Evolutionary conservation across 2,113 vertebrate genomes (phyloP), one percentile per base, ranked within the genome.

Genomic region (Barbus barbus): DNA sequence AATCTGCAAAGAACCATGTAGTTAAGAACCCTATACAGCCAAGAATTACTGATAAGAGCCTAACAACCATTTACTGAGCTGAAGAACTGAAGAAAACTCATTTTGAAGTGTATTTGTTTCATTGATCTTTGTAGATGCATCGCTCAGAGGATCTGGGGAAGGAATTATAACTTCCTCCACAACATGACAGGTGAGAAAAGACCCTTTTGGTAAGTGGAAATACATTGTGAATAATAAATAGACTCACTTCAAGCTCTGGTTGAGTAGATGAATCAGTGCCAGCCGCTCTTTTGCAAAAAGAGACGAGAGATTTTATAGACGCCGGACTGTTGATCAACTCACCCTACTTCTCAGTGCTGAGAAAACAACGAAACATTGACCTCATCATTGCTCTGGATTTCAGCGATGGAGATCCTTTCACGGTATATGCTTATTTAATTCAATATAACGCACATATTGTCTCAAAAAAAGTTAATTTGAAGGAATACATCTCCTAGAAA

Each of bases 291-390:
- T 12, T 9, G 12, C 9, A 48, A 9, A 46, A 38, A 33, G 1
- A 63, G n/a, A 76, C 9, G 18, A 75, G 82, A 76, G 56, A 83
- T 4, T 65, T n/a, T 20, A 28, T 90, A 61, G 93, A 94, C n/a
- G 92, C 93, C 1, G 93, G 93, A 2, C 28, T 93, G 20, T 81
- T 89, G 33, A 88, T 93, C 83, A 93, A 93, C 74, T 85, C 89
- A 38, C 86, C 90, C 9, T 94, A 91, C 41, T 89, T 92, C 2
- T 84, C 92, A 7, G 46, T 90, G 22, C 85, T 93, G 41, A 78
- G 41, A 33, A 83, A 87, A 0, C 9, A 83, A 11, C 76, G 89
- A 18, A 4, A 84, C 1, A 31, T 89, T 14, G 22, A 72, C 22
- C 69, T 72, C 18, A 11, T 69, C 65, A 69, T 69, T 38, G 53